Evolutionary conservation across 2,888 invertebrate species (phyloP), one percentile per base, ranked within the genome.

Genomic region (Microctonus aethiopoides): DNA sequence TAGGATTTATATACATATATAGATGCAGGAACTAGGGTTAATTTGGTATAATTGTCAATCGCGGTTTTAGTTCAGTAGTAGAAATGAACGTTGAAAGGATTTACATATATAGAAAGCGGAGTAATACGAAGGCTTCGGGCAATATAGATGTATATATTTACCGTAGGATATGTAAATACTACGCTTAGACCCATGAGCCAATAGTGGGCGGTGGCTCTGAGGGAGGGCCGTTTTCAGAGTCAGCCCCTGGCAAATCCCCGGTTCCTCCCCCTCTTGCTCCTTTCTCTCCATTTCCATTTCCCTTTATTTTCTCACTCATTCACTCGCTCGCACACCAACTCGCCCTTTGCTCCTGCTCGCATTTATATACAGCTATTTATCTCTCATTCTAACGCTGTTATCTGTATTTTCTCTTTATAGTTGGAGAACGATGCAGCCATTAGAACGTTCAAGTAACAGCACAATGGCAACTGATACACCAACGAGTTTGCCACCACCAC

Each of bases 381-480:
- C 29, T 29, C 11, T 24, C 26, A 9, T 36, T 60, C 20, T 60
- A 22, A 62, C n/a, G 9, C 16, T 62, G 11, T 41, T 51, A 9
- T 29, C 11, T 29, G 9, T 62, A 16, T 51, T 46, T 62, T 13
- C 16, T 51, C 20, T 63, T 46, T 51, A 20, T 52, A 63, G 63
- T 46, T 46, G 63, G 63, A 72, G 61, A 76, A 79, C 77, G 74
- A 86, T 86, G 86, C 85, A 86, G 80, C 86, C 86, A 34, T 84
- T 85, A 57, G 70, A 70, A 61, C 70, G 70, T 75, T 81, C 86
- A 36, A 80, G 80, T 70, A 80, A 82, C 77, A 85, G 77, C 75
- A 81, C 84, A 72, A 86, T 86, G 86, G 82, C 83, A 59, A 80
- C 81, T 72, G 85, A 83, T 70, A 80, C 80, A 70, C 84, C 79